Base-by-base conservation (phyloP, 2,797 vertebrate species). In the Chiroxiphia lanceolata region DNA sequence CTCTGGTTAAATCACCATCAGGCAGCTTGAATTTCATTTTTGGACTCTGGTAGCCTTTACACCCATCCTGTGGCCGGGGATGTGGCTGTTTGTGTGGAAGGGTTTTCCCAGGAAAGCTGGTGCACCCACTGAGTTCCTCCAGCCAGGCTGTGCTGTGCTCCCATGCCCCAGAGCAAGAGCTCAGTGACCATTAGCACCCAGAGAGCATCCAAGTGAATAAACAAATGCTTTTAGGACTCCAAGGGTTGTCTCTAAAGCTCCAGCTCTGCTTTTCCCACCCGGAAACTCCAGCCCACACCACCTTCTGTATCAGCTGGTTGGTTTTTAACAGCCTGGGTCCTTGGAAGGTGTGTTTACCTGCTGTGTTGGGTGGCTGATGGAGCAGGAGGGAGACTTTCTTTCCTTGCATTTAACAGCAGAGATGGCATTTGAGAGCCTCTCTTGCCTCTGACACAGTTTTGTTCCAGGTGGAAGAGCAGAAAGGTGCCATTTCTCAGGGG, bases 151-250 rank as follows among this genome's bases (percentile, higher is more conserved):
- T 31, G 75, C 63, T 71, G 25, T 67, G 51, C 60, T 70, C 10
- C 0, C 47, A 12, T 12, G 44, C 60, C 96, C 90, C 67, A 29
- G 47, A 72, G 84, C 70, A 11, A 45, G 13, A 94, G 79, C 92
- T 83, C 56, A 12, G 87, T 87, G 88, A 42, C 88, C 69, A 68
- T 75, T 6, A 80, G 64, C 93, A 70, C 3, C 15, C 86, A 80
- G 31, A 23, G 34, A 77, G 57, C 95, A 94, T 60, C 83, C 64
- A 6, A 64, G 53, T 67, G 91, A 79, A 89, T 63, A 54, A 94
- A 83, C 45, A 77, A 83, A 53, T 6, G 25, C 38, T 72, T 54
- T 26, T n/a, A 64, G 54, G 36, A 5, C 63, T 81, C 2, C 1
- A 31, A 21, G 15, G 18, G 14, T 53, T 48, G 53, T 10, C 81